These are phyloP conservation scores for Merodon equestris DNA, from an alignment of 2,888 invertebrate species.

Conservation along the genomic window DNA sequence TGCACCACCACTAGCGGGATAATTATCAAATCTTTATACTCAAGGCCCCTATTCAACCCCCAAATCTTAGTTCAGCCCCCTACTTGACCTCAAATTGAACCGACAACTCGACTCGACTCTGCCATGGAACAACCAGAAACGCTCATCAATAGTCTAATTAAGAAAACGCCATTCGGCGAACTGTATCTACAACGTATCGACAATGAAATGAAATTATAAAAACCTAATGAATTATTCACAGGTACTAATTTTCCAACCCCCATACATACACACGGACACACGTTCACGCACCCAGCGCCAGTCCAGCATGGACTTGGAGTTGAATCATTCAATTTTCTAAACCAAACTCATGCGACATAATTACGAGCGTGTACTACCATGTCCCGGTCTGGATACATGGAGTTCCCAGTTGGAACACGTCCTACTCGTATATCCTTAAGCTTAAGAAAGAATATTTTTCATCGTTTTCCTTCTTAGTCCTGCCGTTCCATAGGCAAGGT, in stretches of 20 bases:
- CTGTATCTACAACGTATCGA: constrained; percentile 18
- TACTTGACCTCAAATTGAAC: constrained; percentile 14
- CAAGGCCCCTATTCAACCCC: not conserved
- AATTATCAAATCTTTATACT: constrained; percentile 45
- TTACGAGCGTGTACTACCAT: no score
- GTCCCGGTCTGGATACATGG: not conserved
- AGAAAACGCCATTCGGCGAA: constrained; percentile 37
- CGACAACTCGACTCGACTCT: constrained; percentile 1
- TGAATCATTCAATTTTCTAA: constrained; percentile 50
- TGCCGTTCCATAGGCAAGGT: not conserved
- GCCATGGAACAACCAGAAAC: constrained; percentile 3
- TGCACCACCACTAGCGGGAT: constrained; percentile 12
- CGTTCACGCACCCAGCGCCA: no score
- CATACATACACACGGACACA: constrained; percentile 3
- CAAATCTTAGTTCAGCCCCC: no score
- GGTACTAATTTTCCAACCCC: constrained; percentile 57
- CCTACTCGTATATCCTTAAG: constrained; percentile 28
- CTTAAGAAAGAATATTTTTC: constrained; percentile 48
- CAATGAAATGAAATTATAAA: constrained; percentile 65
- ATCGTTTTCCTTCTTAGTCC: constrained; percentile 17
- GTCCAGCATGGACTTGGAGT: not conserved
- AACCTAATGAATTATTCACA: constrained; percentile 66
- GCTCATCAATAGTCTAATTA: constrained; percentile 37
- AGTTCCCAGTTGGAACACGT: constrained; percentile 34
- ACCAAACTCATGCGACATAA: constrained; percentile 16